These are phyloP conservation scores for Drosophila sechellia DNA, from an alignment of 1,140 invertebrate genomes.

Conservation along the genomic window DNA sequence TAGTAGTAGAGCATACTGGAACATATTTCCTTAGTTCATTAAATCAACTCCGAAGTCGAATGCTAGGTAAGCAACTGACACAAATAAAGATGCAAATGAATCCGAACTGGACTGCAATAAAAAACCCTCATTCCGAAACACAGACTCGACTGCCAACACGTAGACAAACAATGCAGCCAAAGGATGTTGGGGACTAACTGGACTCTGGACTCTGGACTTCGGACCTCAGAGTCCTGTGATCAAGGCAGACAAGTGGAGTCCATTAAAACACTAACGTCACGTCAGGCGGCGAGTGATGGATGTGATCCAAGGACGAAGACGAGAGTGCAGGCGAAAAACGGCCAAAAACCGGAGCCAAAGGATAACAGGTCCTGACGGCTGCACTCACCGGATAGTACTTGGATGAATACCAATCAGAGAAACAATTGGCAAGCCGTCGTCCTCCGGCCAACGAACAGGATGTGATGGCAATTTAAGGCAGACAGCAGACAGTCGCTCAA, in stretches of 20 bases:
- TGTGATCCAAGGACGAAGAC: slow-evolving; percentile 70
- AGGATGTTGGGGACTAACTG: slow-evolving; percentile 23
- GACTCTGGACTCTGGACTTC: slow-evolving; percentile 7
- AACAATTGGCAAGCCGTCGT: slow-evolving; percentile 63
- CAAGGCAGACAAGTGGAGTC: slow-evolving; percentile 80
- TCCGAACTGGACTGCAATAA: slow-evolving; percentile 43
- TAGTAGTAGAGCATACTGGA: background rate
- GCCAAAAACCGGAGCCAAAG: slow-evolving; percentile 48
- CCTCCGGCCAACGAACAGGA: slow-evolving; percentile 46
- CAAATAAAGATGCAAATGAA: slow-evolving; percentile 76
- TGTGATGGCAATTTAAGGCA: slow-evolving; percentile 84
- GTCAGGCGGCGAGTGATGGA: slow-evolving; percentile 75
- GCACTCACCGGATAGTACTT: slow-evolving; percentile 54
- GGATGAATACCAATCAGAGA: slow-evolving; percentile 80
- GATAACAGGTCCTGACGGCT: slow-evolving; percentile 27
- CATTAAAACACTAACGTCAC: slow-evolving; percentile 82
- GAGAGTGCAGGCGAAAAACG: slow-evolving; percentile 57
- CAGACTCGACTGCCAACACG: slow-evolving; percentile 57
- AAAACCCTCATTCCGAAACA: slow-evolving; percentile 22
- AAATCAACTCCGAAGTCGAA: slow-evolving; percentile 9
- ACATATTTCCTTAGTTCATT: background rate
- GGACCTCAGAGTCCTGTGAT: slow-evolving; percentile 50
- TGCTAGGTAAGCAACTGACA: slow-evolving; percentile 38
- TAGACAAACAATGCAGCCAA: slow-evolving; percentile 48
- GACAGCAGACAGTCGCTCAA: slow-evolving; percentile 75